A percentile compares a stretch with the other conserved stretches of the same genome.
Conservation (phyloP, 1,140 invertebrate genomes). For the Diachasma alloeum region DNA sequence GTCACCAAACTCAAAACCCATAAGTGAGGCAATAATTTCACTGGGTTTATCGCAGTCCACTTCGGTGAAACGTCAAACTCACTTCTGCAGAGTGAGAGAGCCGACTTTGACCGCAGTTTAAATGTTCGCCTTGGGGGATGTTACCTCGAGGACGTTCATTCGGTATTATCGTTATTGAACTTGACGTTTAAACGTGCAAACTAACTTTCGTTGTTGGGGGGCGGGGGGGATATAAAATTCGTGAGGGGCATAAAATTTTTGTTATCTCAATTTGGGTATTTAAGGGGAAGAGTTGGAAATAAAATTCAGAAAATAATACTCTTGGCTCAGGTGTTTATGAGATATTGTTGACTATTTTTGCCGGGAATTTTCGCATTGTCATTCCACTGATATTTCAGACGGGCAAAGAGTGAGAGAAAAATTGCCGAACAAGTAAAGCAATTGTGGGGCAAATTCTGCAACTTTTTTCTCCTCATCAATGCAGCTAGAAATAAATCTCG, state of each 20-base stretch:
- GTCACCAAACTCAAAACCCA: slow-evolving; percentile 6
- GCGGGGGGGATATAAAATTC: neutral
- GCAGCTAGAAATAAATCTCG: no score
- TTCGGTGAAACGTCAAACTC: slow-evolving; percentile 5
- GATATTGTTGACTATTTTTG: no score
- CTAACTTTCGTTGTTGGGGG: neutral
- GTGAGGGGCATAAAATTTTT: neutral
- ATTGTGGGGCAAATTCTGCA: no score
- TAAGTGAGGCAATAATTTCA: slow-evolving; percentile 3
- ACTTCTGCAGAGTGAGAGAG: neutral
- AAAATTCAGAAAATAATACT: no score
- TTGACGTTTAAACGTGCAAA: neutral
- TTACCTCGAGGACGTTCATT: neutral
- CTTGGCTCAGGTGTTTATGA: no score
- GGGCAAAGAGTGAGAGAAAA: no score
- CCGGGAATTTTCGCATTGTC: no score
- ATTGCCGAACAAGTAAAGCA: no score
- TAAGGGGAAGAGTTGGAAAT: no score
- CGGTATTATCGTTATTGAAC: slow-evolving; percentile 5
- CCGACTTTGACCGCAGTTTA: neutral
- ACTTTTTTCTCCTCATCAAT: no score
- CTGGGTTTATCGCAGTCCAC: neutral
- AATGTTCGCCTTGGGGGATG: slow-evolving; percentile 6
- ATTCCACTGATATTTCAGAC: no score
- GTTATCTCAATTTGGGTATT: neutral